Conservation (phyloP, 2,797 vertebrate genomes). For the Fundulus diaphanus region DNA sequence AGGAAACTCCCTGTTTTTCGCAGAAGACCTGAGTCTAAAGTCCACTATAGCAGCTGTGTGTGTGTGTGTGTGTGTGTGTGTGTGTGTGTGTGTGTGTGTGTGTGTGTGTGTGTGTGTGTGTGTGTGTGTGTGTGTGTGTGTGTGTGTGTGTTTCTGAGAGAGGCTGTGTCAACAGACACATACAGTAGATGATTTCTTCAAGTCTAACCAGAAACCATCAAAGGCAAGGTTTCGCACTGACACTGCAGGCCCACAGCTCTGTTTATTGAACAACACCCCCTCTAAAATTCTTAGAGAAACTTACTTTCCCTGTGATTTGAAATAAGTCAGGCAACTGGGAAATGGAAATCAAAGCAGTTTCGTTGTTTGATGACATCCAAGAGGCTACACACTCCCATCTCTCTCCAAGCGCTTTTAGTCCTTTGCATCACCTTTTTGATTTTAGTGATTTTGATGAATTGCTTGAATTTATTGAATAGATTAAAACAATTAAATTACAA, state of each 20-base stretch:
- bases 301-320: background rate
- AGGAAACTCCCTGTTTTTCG: conserved; percentile 73
- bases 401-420: background rate
- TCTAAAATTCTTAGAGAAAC: conserved; percentile 18
- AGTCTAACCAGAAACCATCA: conserved; percentile 31
- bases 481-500: background rate
- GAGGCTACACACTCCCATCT: conserved; percentile 11
- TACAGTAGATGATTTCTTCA: conserved; percentile 34
- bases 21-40: conserved; percentile 52
- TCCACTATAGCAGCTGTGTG: conserved; percentile 53
- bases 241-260: conserved; percentile 6
- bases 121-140: conserved; percentile 32
- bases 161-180: conserved; percentile 49
- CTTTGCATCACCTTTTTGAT: conserved; percentile 1
- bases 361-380: conserved; percentile 35
- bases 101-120: too few species aligned
- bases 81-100: conserved; percentile 27
- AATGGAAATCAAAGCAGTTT: conserved; percentile 29
- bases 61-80: conserved; percentile 28
- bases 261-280: conserved; percentile 41
- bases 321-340: conserved; percentile 21
- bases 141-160: conserved; percentile 21
- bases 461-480: background rate
- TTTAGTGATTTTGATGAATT: background rate
- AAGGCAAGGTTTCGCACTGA: conserved; percentile 47